Conservation (phyloP, 1,140 invertebrate species). For the Zaprionus davidi region DNA sequence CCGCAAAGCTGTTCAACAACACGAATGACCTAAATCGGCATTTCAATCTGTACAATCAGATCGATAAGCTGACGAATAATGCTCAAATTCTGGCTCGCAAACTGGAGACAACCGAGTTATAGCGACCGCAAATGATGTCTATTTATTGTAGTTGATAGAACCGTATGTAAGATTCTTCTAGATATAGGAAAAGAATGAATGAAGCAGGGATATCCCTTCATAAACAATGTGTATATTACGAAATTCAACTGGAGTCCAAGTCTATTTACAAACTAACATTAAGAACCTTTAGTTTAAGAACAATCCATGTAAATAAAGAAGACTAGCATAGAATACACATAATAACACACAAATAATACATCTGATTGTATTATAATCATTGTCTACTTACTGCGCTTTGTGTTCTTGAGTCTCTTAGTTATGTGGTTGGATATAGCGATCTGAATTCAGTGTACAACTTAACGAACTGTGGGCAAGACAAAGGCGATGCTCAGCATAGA, state of each 20-base stretch:
- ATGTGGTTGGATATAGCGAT: constrained; percentile 20
- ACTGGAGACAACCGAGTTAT: constrained; percentile 92
- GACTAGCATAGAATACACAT: background rate
- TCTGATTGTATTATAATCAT: background rate
- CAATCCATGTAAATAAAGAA: constrained; percentile 18
- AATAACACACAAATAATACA: background rate
- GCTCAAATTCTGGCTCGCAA: constrained; percentile 88
- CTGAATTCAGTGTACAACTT: constrained; percentile 32
- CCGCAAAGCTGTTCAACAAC: constrained; percentile 84
- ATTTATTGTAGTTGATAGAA: constrained; percentile 54
- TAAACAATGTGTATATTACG: background rate
- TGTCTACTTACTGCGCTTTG: constrained; percentile 27
- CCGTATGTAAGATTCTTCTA: constrained; percentile 43
- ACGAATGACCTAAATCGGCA: constrained; percentile 86
- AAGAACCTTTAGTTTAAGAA: constrained; percentile 5
- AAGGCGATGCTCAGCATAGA: background rate
- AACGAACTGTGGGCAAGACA: background rate
- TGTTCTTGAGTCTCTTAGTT: constrained; percentile 4
- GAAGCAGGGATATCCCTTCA: background rate
- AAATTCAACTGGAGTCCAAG: background rate
- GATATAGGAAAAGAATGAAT: constrained; percentile 37
- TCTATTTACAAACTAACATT: background rate
- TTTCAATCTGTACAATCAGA: constrained; percentile 88
- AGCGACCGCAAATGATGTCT: constrained; percentile 40
- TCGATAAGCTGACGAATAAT: constrained; percentile 87